These are phyloP conservation scores for Caenorhabditis sp. DNA, from an alignment of 2,888 invertebrate species.

Conservation along the genomic window DNA sequence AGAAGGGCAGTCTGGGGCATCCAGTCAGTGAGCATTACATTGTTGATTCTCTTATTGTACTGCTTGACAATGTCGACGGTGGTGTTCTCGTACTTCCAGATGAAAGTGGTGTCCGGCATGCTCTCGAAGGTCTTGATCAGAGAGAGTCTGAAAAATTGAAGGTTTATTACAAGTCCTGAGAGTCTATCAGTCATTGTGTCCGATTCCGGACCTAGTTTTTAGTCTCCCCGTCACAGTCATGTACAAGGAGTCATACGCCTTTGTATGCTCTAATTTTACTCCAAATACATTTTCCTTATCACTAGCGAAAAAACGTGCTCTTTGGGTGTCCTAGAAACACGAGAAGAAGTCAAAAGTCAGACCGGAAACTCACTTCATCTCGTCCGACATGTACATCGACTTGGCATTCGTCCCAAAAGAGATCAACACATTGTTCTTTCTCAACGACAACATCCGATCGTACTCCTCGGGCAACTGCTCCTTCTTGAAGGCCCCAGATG, in stretches of 20 bases:
- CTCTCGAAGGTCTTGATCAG: constrained; percentile 60
- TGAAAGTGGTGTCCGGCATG: constrained; percentile 70
- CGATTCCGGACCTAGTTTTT: not conserved
- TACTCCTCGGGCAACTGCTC: constrained; percentile 40
- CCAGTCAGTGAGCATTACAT: constrained; percentile 72
- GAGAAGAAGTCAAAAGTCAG: not conserved
- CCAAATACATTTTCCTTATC: not conserved
- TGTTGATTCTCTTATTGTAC: constrained; percentile 57
- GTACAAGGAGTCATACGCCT: constrained; percentile 2
- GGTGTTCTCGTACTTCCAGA: constrained; percentile 71
- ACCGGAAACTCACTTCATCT: constrained; percentile 49
- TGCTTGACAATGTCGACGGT: constrained; percentile 48
- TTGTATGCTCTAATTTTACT: not conserved
- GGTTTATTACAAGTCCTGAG: too few relatives aligned
- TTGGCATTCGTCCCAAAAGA: constrained; percentile 62
- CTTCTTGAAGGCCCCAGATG: constrained; percentile 31
- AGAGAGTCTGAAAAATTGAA: constrained; percentile 58
- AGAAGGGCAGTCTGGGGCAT: constrained; percentile 69
- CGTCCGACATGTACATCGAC: constrained; percentile 52
- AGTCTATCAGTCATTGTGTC: not conserved
- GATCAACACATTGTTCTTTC: constrained; percentile 57
- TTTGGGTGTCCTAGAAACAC: constrained; percentile 12
- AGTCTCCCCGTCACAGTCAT: not conserved
- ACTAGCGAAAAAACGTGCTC: not conserved
- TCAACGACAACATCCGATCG: constrained; percentile 42